Base-by-base conservation (phyloP, 23 tunicate species). In the Trididemnum clinides region DNA sequence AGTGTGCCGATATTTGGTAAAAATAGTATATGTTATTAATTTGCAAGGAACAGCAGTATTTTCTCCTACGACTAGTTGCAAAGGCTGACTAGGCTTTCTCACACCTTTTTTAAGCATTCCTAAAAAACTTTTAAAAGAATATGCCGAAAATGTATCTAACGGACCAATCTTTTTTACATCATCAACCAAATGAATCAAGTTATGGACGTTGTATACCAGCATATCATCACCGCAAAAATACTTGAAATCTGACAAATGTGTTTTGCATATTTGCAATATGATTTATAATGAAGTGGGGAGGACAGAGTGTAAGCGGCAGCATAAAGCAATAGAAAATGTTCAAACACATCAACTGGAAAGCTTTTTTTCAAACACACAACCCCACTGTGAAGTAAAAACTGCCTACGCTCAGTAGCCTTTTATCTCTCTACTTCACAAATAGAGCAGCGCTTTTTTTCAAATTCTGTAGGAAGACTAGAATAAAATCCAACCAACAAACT, bases 71-170 rank as follows among this genome's bases (percentile, higher is more conserved):
- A 85, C 63, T 73, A 73, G 88, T 73, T 51, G 88, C 57, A 85
- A 34, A n/a, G 82, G 73, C 49, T 54, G 63, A 30, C 34, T 58
- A 15, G 88, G 88, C 27, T 73, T 73, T 25, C 88, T 57, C 6
- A 85, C 88, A 57, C 73, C 23, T 35, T 33, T 49, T 57, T 85
- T 85, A 73, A 85, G 51, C 1, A 29, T 27, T 34, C 78, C 71
- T 36, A 85, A 57, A 73, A 35, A 85, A 77, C 74, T 85, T 85
- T 85, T 82, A 85, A 85, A 85, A 21, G 82, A 58, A 85, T 73
- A 85, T 28, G 82, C 76, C 23, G 88, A 85, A 73, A 85, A 85
- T 27, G 33, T 73, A 34, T 85, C 82, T n/a, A 85, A 77, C 1
- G 72, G 71, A 36, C 88, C 88, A 33, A 50, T 54, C 19, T n/a